Percentiles rank a stretch among this genome's conserved stretches.
phyloP scores from a whole-genome alignment of 2,888 invertebrate species.

The Stegana nigrithorax region DNA sequence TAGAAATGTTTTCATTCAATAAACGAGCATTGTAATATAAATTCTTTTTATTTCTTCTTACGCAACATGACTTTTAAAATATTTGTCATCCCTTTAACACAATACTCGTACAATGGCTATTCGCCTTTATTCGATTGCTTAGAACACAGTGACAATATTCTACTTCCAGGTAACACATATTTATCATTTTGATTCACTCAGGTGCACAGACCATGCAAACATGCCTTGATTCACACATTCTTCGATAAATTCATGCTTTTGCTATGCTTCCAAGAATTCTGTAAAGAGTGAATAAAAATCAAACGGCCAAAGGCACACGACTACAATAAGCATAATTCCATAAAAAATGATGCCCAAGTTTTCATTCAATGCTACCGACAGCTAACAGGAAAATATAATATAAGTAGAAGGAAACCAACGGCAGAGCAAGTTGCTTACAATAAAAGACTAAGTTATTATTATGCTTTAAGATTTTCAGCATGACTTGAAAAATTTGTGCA shows the following conservation, averaged over 20 bases:
- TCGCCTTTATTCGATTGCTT: too few species aligned
- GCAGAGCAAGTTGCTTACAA: neutral
- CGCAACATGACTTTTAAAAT: too few species aligned
- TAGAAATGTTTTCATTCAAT: too few species aligned
- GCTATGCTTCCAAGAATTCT: neutral
- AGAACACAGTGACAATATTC: too few species aligned
- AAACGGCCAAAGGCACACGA: too few species aligned
- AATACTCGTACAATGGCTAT: too few species aligned
- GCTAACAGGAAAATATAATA: neutral
- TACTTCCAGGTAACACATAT: too few species aligned
- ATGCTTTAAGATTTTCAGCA: too few species aligned
- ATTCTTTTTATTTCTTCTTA: too few species aligned
- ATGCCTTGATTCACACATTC: neutral
- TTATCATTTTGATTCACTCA: slow-evolving; percentile 14
- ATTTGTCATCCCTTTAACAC: too few species aligned
- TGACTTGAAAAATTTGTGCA: neutral
- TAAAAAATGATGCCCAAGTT: slow-evolving; percentile 1
- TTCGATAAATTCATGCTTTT: neutral
- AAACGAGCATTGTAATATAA: too few species aligned
- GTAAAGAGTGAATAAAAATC: neutral
- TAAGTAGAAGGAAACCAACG: neutral
- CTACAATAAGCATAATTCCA: slow-evolving; percentile 2
- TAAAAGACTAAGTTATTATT: neutral
- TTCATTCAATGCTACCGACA: neutral
- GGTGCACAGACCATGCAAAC: neutral